Evolutionary conservation across 92 coral and sea anemone genomes (phyloP).

Genomic region (Umimayanthus kanabou): DNA sequence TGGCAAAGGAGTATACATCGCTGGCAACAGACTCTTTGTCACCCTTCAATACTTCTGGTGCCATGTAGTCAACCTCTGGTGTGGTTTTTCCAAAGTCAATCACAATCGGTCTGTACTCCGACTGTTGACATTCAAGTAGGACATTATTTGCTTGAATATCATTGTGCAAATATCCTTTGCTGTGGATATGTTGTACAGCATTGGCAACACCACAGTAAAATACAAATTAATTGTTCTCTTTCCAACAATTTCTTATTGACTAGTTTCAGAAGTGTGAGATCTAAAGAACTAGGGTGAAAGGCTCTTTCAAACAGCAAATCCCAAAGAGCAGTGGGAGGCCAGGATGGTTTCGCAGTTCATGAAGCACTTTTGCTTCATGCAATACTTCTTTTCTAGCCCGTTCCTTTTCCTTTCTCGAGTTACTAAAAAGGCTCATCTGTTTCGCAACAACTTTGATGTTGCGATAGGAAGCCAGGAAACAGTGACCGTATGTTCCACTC

Average conservation of each 20-base stretch:
- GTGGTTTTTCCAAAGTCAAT: too few relatives aligned
- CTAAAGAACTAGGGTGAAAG: neutral
- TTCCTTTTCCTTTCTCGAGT: conserved; percentile 39
- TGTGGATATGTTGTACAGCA: too few relatives aligned
- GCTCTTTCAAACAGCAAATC: conserved; percentile 42
- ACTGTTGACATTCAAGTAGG: too few relatives aligned
- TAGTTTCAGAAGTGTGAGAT: too few relatives aligned
- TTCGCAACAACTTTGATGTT: conserved; percentile 46
- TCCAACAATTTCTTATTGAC: too few relatives aligned
- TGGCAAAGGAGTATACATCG: conserved; percentile 52
- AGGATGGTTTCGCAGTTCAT: neutral
- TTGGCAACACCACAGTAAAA: too few relatives aligned
- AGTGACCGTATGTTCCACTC: conserved; percentile 50
- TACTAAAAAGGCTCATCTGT: conserved; percentile 44
- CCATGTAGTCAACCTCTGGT: too few relatives aligned
- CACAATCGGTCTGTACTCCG: too few relatives aligned
- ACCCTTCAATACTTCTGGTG: conserved; percentile 36
- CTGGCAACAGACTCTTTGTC: conserved; percentile 42
- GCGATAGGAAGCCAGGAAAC: conserved; percentile 51
- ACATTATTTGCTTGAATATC: too few relatives aligned
- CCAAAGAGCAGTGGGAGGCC: neutral
- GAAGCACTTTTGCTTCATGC: too few relatives aligned
- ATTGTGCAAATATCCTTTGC: too few relatives aligned
- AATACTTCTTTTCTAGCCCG: conserved; percentile 12
- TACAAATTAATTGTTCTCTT: too few relatives aligned